A percentile compares a stretch with the other conserved stretches of the same genome.
These are phyloP conservation scores for Acronicta leporina DNA, from an alignment of 2,888 invertebrate species.

Conservation along the genomic window DNA sequence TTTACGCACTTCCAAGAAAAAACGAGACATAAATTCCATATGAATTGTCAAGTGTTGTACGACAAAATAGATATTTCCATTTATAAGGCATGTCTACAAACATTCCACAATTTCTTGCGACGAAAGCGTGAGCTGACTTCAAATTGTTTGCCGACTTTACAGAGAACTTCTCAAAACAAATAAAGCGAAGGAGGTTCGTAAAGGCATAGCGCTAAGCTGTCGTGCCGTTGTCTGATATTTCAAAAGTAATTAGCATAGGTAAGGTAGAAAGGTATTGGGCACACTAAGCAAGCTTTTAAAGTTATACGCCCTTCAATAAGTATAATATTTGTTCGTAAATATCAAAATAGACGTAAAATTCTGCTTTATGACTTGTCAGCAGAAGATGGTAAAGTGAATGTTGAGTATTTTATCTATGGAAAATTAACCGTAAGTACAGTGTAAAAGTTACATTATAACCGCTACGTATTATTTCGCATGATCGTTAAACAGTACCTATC, in stretches of 20 bases:
- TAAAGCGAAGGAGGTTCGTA: conserved; percentile 36
- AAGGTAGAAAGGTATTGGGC: conserved; percentile 53
- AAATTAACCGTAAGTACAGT: conserved; percentile 24
- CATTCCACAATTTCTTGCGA: conserved; percentile 38
- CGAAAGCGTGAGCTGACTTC: conserved; percentile 37
- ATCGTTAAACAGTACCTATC: conserved; percentile 6
- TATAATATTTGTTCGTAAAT: conserved; percentile 9
- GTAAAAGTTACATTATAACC: conserved; percentile 14
- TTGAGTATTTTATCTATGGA: conserved; percentile 12
- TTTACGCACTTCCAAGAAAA: conserved; percentile 24
- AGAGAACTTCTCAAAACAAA: conserved; percentile 43
- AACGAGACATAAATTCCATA: conserved; percentile 35
- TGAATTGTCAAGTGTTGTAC: conserved; percentile 50
- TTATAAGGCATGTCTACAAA: conserved; percentile 35
- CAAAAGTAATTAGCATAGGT: conserved; percentile 73
- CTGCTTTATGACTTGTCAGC: conserved; percentile 20
- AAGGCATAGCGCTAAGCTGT: conserved; percentile 31
- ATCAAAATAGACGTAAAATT: conserved; percentile 8
- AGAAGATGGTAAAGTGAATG: conserved; percentile 15
- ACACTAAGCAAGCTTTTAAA: conserved; percentile 52
- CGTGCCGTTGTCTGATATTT: conserved; percentile 60
- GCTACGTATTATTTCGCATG: conserved; percentile 24
- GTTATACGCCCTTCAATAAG: conserved; percentile 11
- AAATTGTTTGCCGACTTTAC: conserved; percentile 50
- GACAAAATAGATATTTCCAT: conserved; percentile 40